Conservation (phyloP, 2,888 invertebrate genomes). For the Ophraella communa region DNA sequence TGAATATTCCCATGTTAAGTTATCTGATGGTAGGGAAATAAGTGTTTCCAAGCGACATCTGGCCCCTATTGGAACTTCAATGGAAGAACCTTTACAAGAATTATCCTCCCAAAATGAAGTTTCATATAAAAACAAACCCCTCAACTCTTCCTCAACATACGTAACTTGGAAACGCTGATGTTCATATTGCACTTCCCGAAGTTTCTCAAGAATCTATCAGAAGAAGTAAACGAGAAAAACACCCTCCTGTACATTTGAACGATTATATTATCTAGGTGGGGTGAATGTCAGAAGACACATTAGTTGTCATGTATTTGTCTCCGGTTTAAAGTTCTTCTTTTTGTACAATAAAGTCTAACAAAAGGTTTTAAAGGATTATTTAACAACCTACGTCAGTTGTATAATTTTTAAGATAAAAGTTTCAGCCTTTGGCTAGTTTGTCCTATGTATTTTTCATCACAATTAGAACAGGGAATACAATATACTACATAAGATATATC, state of each 20-base stretch:
- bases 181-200: not conserved
- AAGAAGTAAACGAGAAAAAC: not conserved
- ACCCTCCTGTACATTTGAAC: not conserved
- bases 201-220: not conserved
- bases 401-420: no score
- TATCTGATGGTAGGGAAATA: not conserved
- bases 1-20: not conserved
- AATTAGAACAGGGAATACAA: no score
- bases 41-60: no score
- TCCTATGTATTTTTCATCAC: no score
- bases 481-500: no score
- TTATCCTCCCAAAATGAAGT: no score
- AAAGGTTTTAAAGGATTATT: not conserved
- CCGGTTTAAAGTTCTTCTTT: no score
- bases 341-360: not conserved
- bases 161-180: not conserved
- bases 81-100: no score
- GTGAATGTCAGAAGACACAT: not conserved
- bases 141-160: no score
- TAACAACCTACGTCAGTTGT: not conserved
- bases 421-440: no score
- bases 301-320: not conserved
- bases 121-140: no score
- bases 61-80: no score
- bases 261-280: not conserved